Evolutionary conservation across 2,888 invertebrate genomes (phyloP).

Genomic region (Timema podura): DNA sequence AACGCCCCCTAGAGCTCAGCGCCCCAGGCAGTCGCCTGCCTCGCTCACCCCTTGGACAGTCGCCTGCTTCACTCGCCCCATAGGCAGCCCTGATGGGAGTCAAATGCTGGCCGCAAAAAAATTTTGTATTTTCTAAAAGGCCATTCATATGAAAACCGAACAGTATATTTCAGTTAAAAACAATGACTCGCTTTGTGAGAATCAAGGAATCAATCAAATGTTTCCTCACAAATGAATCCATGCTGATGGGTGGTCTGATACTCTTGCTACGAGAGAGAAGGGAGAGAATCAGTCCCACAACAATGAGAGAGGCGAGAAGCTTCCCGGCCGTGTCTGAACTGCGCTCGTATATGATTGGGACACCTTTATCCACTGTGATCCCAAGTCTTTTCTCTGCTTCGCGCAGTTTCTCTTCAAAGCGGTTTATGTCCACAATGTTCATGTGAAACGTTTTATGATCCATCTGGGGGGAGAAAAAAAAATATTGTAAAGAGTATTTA

Average conservation of each 20-base stretch:
- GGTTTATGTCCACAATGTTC: constrained; percentile 77
- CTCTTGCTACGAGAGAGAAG: constrained; percentile 63
- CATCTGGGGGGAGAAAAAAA: constrained; percentile 45
- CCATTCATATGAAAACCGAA: no score
- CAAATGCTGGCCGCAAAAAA: no score
- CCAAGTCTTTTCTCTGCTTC: constrained; percentile 77
- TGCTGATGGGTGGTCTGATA: constrained; percentile 63
- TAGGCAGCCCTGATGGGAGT: no score
- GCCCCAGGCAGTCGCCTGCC: no score
- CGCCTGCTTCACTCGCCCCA: no score
- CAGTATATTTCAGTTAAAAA: no score
- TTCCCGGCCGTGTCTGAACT: constrained; percentile 68
- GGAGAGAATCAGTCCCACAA: constrained; percentile 63
- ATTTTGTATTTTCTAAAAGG: no score
- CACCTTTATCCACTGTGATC: constrained; percentile 67
- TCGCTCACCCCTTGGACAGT: no score
- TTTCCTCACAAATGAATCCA: constrained; percentile 70
- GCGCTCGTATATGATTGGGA: constrained; percentile 80
- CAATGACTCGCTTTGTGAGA: no score
- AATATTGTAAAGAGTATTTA: background rate
- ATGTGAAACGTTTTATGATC: constrained; percentile 70
- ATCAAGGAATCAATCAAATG: no score
- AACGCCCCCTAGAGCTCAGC: no score
- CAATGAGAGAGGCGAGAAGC: constrained; percentile 63
- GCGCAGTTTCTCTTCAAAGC: constrained; percentile 87